Base-by-base conservation (phyloP, 1,140 invertebrate genomes). In the Drosophila lowei region DNA sequence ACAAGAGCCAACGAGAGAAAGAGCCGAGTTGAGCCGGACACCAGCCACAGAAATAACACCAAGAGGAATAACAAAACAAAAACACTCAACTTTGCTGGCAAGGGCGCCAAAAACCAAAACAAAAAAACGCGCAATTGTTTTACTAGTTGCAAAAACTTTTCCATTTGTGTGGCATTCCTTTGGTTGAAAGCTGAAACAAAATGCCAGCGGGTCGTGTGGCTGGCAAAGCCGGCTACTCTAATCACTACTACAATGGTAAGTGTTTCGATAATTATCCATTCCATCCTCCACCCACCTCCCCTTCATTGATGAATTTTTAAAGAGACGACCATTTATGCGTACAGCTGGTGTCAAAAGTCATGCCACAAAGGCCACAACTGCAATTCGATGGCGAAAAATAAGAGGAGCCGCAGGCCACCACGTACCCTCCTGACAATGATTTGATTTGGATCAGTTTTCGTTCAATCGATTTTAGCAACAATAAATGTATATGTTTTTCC, bases 181-280 rank as follows among this genome's bases (percentile, higher is more conserved):
- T 42, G 15, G 2, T 28, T 72, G 30, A 62, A 53, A 58, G 42
- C 28, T 59, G 16, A 11, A 47, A 49, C 62, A 90, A 70, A 80
- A 91, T 91, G 90, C 90, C 93, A 52, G 93, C 94, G 49, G 94
- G 94, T 75, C 92, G 94, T 23, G 94, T 95, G 54, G 94, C 94
- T 72, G 94, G 94, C 71, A 95, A 95, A 91, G 93, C 94, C 89
- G 94, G 94, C 54, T 94, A 94, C 77, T 95, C 95, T 90, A 94
- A 93, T 83, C 94, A 94, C 75, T 94, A 94, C 78, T 94, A 94
- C 91, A 94, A 94, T 92, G 94, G 94, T 94, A 91, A 91, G 91
- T 84, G 8, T 7, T 9, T 13, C 5, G 16, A 21, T 38, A 38
- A 13, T 13, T 11, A 25, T 25, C 23, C 23, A 0, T 5, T 5